Conservation (phyloP, 2,113 vertebrate species). For the Gallinago jamesoni region DNA sequence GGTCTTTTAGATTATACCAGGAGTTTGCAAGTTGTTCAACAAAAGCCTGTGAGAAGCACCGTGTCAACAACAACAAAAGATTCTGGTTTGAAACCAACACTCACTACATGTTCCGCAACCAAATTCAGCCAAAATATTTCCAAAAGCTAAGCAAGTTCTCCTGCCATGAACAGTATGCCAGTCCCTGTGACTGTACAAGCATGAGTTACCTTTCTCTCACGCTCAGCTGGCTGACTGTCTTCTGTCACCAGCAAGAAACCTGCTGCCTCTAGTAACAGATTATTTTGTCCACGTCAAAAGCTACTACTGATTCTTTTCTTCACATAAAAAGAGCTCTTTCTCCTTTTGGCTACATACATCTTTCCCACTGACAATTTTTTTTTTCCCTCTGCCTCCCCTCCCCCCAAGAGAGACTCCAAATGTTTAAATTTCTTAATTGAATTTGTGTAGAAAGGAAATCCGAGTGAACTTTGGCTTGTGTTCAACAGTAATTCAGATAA, state of each 20-base stretch:
- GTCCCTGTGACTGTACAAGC: not conserved
- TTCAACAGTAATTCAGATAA: conserved; percentile 31
- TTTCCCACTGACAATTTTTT: not conserved
- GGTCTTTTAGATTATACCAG: not conserved
- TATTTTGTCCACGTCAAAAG: not conserved
- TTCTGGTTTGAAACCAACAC: not conserved
- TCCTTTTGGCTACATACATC: not conserved
- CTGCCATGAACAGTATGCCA: not conserved
- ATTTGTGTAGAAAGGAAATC: conserved; percentile 19
- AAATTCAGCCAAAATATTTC: not conserved
- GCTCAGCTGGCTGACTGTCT: not conserved
- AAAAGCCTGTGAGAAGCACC: not conserved
- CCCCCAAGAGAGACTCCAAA: not conserved
- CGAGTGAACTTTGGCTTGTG: not conserved
- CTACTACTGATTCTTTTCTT: not conserved
- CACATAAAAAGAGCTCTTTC: not conserved
- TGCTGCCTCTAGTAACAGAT: not conserved
- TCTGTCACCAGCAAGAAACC: not conserved
- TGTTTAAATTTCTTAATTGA: conserved; percentile 1
- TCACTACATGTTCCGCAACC: not conserved
- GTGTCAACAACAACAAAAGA: not conserved
- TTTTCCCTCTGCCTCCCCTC: not conserved
- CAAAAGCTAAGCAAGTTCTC: not conserved
- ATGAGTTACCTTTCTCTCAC: not conserved
- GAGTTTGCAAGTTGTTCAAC: not conserved